These are phyloP conservation scores for Rhyacichthys aspro DNA, from an alignment of 2,797 vertebrate species.

Conservation along the genomic window DNA sequence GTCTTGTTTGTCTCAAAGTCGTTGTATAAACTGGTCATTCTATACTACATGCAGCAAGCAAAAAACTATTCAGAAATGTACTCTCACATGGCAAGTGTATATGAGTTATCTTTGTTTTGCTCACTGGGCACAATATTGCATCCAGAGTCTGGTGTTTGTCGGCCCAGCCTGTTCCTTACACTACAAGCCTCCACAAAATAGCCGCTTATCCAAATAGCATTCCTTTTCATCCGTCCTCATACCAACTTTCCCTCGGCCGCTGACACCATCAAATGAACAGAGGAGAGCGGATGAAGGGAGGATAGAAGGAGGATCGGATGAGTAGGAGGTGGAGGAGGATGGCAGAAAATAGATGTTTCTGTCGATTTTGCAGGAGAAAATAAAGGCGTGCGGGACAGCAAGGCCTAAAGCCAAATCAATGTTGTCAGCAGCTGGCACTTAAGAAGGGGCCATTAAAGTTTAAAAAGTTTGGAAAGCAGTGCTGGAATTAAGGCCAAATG, in stretches of 20 bases:
- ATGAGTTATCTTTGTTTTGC: background rate
- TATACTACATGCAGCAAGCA: no score
- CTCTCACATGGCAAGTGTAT: background rate
- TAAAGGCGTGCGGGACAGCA: constrained; percentile 72
- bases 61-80: background rate
- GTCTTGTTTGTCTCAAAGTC: no score
- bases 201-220: constrained; percentile 54
- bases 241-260: constrained; percentile 38
- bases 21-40: no score
- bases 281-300: constrained; percentile 52
- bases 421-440: constrained; percentile 81
- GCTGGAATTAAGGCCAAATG: constrained; percentile 79
- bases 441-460: constrained; percentile 80
- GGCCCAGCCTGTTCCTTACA: constrained; percentile 13
- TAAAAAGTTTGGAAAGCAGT: constrained; percentile 76
- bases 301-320: constrained; percentile 55
- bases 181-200: constrained; percentile 24
- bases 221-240: constrained; percentile 56
- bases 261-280: constrained; percentile 67
- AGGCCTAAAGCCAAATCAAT: constrained; percentile 80
- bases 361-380: constrained; percentile 78
- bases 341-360: constrained; percentile 80
- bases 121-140: background rate
- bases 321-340: constrained; percentile 60
- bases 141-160: constrained; percentile 7